Evolutionary conservation across 2,113 vertebrate species (phyloP).

Genomic region (Sturnira hondurensis): DNA sequence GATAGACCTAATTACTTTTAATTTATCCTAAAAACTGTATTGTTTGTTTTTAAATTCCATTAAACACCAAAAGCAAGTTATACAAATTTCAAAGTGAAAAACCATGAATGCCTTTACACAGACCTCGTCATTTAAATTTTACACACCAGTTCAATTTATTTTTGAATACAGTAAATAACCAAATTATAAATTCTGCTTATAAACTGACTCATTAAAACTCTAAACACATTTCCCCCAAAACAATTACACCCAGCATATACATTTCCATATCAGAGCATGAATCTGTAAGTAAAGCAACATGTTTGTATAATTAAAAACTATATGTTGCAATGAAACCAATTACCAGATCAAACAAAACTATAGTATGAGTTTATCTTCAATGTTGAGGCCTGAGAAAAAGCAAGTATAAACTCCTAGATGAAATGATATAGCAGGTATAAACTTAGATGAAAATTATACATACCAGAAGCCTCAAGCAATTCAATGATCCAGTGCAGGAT

Average conservation of each 20-base stretch:
- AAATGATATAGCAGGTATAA: neutral
- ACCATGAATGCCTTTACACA: neutral
- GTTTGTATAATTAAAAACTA: neutral
- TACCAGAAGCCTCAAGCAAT: neutral
- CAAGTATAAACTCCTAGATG: neutral
- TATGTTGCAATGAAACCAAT: neutral
- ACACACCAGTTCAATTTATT: slow-evolving; percentile 3
- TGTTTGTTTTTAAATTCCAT: slow-evolving; percentile 16
- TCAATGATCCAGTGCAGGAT: too few species aligned
- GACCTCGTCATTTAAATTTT: slow-evolving; percentile 9
- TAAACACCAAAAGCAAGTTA: neutral
- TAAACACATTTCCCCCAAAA: neutral
- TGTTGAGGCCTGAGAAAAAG: neutral
- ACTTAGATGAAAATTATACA: neutral
- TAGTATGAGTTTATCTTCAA: neutral
- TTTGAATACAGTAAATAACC: neutral
- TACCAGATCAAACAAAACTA: neutral
- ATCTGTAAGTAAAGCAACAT: slow-evolving; percentile 13
- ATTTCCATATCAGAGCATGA: neutral
- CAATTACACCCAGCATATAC: neutral
- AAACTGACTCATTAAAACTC: neutral
- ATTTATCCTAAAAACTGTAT: neutral
- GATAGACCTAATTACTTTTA: neutral
- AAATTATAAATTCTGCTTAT: neutral
- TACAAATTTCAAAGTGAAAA: slow-evolving; percentile 13